Evolutionary conservation across 1,140 invertebrate species (phyloP).

Genomic region (Schmidtea mediterranea): DNA sequence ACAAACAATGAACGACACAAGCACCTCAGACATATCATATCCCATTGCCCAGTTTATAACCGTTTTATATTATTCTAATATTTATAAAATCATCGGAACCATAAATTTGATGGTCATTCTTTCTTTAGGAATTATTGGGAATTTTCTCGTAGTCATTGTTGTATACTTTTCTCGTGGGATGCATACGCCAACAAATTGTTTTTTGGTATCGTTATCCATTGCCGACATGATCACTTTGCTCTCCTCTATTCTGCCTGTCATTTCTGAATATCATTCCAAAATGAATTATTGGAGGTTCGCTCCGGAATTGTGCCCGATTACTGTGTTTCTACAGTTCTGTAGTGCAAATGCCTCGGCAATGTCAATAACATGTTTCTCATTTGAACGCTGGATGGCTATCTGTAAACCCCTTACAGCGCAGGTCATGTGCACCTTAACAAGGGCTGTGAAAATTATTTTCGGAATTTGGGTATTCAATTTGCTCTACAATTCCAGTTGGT

Average conservation of each 20-base stretch:
- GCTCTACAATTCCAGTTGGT: conserved; percentile 18
- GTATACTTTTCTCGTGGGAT: conserved; percentile 14
- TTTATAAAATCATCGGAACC: conserved; percentile 32
- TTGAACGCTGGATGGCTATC: conserved; percentile 35
- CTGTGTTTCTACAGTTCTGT: conserved; percentile 33
- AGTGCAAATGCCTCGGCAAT: not conserved
- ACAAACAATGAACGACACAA: no score
- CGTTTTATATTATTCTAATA: conserved; percentile 25
- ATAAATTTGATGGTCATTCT: conserved; percentile 33
- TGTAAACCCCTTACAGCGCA: conserved; percentile 34
- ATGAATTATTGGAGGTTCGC: conserved; percentile 21
- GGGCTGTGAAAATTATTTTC: conserved; percentile 16
- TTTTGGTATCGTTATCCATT: conserved; percentile 56
- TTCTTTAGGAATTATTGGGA: conserved; percentile 3
- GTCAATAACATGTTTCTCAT: conserved; percentile 37
- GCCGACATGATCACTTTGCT: conserved; percentile 54
- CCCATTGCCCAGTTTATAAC: no score
- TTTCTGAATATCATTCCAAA: conserved; percentile 25
- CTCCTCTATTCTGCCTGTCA: conserved; percentile 31
- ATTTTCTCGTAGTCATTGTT: conserved; percentile 28
- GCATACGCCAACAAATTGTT: conserved; percentile 41
- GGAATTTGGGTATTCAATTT: conserved; percentile 18
- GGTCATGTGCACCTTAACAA: conserved; percentile 20
- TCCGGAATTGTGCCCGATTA: conserved; percentile 31
- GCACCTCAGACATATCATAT: no score